Base-by-base conservation (phyloP, 2,113 vertebrate species). In the Budorcas taxicolor region DNA sequence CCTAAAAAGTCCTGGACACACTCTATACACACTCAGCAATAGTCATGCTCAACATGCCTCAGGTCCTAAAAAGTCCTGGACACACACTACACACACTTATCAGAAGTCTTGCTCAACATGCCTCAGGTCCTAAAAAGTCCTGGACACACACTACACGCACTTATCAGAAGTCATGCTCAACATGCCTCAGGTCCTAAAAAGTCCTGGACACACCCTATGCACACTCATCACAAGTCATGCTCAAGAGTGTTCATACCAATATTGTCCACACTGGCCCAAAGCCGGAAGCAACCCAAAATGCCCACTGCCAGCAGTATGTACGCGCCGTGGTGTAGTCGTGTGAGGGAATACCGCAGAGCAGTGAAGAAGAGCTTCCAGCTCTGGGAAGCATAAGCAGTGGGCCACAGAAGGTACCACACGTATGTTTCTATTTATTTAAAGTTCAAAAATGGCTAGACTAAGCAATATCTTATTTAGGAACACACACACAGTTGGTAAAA, bases 281-380 rank as follows among this genome's bases (percentile, higher is more conserved):
- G 76, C 15, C 50, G 62, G 47, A 78, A 88, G 15, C 74, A 76
- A 50, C 11, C 11, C 76, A 45, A 23, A 14, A 52, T 25, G 45
- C 27, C 33, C 29, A 7, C 0, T 0, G 78, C n/a, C 3, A 45
- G 5, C 16, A 52, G 53, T 53, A 7, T 5, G 6, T 5, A 1
- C 23, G 36, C 16, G 23, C 0, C 0, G 8, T 40, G 55, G n/a
- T 31, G 16, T 3, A 40, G 7, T 6, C 11, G 4, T 0, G 1
- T 3, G 5, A 25, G 11, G 25, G 53, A 40, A 50, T 8, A 29
- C 31, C 36, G 23, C 8, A 6, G 31, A 25, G 47, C 7, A 23
- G 55, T n/a, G 53, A 76, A 36, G 47, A 71, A 12, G 71, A 80
- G 21, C 45, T 25, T 58, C 25, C 27, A 29, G 67, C 55, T 62